A percentile compares a stretch with the other conserved stretches of the same genome.
phyloP scores from a whole-genome alignment of 2,888 invertebrate species.

The Calephelis perditalis region DNA sequence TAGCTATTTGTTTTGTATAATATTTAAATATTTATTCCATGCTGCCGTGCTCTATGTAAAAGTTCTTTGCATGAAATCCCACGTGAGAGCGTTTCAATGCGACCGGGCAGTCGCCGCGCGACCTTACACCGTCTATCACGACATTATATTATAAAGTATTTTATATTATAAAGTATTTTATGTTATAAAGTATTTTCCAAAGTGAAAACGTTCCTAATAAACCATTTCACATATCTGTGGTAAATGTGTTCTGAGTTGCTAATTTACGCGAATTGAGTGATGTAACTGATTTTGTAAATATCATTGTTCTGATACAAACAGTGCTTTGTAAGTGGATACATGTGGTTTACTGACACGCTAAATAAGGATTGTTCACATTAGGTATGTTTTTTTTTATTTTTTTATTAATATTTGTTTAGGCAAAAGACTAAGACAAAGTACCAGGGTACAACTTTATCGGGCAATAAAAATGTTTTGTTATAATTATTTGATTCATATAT shows the following conservation, averaged over 20 bases:
- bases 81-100: conserved; percentile 65
- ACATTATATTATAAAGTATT: conserved; percentile 26
- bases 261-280: conserved; percentile 60
- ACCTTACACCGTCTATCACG: conserved; percentile 69
- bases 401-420: no score
- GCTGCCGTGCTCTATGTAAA: conserved; percentile 54
- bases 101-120: conserved; percentile 37
- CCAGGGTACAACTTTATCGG: no score
- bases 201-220: no score
- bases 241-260: conserved; percentile 30
- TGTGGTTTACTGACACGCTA: conserved; percentile 54
- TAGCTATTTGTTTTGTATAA: conserved; percentile 14
- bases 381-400: conserved; percentile 40
- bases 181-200: no score
- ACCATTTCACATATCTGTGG: no score
- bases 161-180: conserved; percentile 14
- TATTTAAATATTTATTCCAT: conserved; percentile 38
- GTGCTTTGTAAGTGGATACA: conserved; percentile 44
- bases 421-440: no score
- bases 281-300: conserved; percentile 56
- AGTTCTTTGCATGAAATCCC: conserved; percentile 67
- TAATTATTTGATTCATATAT: no score
- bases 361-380: conserved; percentile 34
- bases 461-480: no score
- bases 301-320: conserved; percentile 55